phyloP scores from a whole-genome alignment of 1,140 invertebrate species.

The Kradibia gibbosae region DNA sequence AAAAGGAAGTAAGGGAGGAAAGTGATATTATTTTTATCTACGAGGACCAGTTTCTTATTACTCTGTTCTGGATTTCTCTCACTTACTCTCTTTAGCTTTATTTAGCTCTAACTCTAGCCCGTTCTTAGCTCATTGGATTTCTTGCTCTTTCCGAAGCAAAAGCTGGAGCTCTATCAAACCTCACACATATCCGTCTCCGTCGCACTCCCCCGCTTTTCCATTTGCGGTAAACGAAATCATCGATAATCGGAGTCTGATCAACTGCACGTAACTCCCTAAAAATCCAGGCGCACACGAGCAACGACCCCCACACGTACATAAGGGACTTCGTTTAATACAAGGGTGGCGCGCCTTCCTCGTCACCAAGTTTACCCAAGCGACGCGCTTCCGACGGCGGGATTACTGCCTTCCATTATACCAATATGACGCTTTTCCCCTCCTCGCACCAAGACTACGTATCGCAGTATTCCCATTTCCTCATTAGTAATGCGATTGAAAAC shows the following conservation, averaged over 20 bases:
- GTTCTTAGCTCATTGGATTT: too few relatives aligned
- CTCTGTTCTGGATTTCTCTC: background rate
- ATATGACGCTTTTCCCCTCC: slow-evolving; percentile 60
- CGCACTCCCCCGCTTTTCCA: slow-evolving; percentile 50
- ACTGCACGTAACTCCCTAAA: slow-evolving; percentile 59
- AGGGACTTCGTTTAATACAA: background rate
- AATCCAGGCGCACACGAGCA: slow-evolving; percentile 48
- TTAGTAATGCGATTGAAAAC: slow-evolving; percentile 66
- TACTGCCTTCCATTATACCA: slow-evolving; percentile 53
- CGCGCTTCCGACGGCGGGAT: slow-evolving; percentile 51
- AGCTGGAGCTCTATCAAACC: background rate
- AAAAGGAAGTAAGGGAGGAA: slow-evolving; percentile 8
- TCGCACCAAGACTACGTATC: background rate
- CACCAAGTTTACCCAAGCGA: background rate
- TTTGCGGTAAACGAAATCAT: slow-evolving; percentile 64
- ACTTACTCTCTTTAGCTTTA: background rate
- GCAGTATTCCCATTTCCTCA: slow-evolving; percentile 52
- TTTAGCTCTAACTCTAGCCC: too few relatives aligned
- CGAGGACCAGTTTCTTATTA: slow-evolving; percentile 18
- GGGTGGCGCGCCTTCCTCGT: background rate
- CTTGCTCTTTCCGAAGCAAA: background rate
- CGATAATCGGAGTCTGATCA: slow-evolving; percentile 64
- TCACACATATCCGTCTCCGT: background rate
- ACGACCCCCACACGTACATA: background rate
- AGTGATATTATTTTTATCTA: slow-evolving; percentile 47